A percentile compares a stretch with the other conserved stretches of the same genome.
Conservation (phyloP, 2,888 invertebrate species). For the Stenichneumon culpator region DNA sequence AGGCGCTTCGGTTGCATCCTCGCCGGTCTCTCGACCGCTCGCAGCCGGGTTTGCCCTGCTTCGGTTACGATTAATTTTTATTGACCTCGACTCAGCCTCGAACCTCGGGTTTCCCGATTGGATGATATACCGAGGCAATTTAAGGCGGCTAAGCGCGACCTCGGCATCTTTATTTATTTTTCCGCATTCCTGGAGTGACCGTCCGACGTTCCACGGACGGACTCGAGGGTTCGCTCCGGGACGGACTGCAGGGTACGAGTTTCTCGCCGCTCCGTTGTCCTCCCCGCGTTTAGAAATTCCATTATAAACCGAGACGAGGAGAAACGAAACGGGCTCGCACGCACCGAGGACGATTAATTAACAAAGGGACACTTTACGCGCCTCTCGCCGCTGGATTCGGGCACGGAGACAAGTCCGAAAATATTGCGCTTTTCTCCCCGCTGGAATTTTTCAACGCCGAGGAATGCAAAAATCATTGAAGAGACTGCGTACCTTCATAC, state of each 20-base stretch:
- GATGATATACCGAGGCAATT: conserved; percentile 35
- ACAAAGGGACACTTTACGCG: conserved; percentile 63
- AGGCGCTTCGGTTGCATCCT: not conserved
- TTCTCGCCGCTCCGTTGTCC: conserved; percentile 22
- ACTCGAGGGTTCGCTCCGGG: conserved; percentile 27
- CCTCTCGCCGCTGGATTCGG: conserved; percentile 34
- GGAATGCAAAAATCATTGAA: not conserved
- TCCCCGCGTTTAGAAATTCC: conserved; percentile 80
- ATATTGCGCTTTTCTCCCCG: conserved; percentile 49
- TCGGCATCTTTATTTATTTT: conserved; percentile 52
- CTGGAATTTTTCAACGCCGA: conserved; percentile 45
- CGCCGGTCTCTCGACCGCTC: not conserved
- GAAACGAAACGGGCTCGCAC: conserved; percentile 55
- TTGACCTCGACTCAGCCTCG: conserved; percentile 69
- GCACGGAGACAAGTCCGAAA: conserved; percentile 29
- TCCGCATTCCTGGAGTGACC: conserved; percentile 55
- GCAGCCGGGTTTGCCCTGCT: conserved; percentile 19
- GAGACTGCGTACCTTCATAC: not conserved
- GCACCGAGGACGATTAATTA: conserved; percentile 67
- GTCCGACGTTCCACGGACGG: conserved; percentile 8
- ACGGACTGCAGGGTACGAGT: not conserved
- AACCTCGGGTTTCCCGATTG: conserved; percentile 72
- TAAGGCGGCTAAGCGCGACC: conserved; percentile 31
- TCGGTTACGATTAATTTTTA: conserved; percentile 17
- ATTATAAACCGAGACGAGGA: conserved; percentile 78